These are phyloP conservation scores for Pammene fasciana DNA, from an alignment of 2,888 invertebrate species.

Conservation along the genomic window DNA sequence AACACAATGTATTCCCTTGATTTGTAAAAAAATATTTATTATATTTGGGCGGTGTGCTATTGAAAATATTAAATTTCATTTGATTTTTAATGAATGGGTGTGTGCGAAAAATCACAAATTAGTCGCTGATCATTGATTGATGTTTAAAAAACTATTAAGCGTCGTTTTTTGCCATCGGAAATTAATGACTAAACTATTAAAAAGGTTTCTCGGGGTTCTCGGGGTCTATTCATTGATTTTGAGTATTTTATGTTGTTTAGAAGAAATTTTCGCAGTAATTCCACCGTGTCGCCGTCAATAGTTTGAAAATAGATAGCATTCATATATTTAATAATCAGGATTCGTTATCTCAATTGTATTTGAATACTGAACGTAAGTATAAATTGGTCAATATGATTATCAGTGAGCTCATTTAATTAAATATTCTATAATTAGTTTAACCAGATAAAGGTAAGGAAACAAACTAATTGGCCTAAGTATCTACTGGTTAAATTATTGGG, in stretches of 20 bases:
- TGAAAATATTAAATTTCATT: conserved; percentile 49
- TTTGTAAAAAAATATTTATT: no score
- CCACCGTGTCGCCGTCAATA: not conserved
- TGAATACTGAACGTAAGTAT: no score
- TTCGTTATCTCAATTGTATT: not conserved
- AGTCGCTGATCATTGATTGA: conserved; percentile 55
- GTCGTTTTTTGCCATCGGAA: conserved; percentile 52
- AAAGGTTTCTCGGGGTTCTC: conserved; percentile 3
- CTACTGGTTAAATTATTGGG: not conserved
- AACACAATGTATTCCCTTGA: no score
- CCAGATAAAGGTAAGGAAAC: not conserved
- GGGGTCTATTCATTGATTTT: conserved; percentile 1
- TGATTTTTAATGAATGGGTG: conserved; percentile 56
- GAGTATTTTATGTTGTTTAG: not conserved
- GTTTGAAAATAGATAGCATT: not conserved
- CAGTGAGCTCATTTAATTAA: not conserved
- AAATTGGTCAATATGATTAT: not conserved
- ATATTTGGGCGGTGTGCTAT: conserved; percentile 12
- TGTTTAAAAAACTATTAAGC: conserved; percentile 50
- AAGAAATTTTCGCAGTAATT: not conserved
- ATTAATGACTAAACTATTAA: conserved; percentile 9
- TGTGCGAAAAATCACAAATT: conserved; percentile 81
- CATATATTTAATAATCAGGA: not conserved
- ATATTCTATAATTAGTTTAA: not conserved
- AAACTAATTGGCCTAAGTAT: not conserved